phyloP scores from a whole-genome alignment of 2,888 invertebrate species.

The Pterostichus madidus region DNA sequence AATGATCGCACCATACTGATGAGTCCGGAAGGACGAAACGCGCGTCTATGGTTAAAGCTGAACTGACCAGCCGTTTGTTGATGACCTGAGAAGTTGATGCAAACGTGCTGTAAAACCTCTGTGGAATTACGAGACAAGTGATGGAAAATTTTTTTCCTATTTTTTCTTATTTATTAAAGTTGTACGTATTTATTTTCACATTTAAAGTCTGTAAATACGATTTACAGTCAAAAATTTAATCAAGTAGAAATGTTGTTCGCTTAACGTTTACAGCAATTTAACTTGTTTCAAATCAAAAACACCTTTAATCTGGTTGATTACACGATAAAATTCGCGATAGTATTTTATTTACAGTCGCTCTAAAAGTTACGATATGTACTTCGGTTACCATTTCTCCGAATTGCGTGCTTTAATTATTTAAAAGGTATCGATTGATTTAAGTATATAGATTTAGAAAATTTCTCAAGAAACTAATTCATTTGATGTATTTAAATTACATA shows the following conservation, averaged over 20 bases:
- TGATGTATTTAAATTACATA: neutral
- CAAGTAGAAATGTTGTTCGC: slow-evolving; percentile 37
- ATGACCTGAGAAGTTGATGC: no score
- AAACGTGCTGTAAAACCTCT: no score
- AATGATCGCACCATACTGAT: no score
- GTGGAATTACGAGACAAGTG: no score
- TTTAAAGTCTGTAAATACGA: neutral
- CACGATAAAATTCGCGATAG: slow-evolving; percentile 27
- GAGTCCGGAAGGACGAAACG: no score
- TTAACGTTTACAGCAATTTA: slow-evolving; percentile 33
- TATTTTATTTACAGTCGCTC: slow-evolving; percentile 42
- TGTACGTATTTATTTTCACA: no score
- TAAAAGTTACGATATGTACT: slow-evolving; percentile 51
- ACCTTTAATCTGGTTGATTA: slow-evolving; percentile 41
- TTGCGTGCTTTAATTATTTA: slow-evolving; percentile 43
- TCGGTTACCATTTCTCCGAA: slow-evolving; percentile 22
- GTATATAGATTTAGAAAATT: slow-evolving; percentile 1
- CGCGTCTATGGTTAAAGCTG: no score
- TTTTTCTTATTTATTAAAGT: no score
- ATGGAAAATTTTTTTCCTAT: no score
- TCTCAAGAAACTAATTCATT: slow-evolving; percentile 9
- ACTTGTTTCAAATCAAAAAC: slow-evolving; percentile 44
- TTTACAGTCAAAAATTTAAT: slow-evolving; percentile 39
- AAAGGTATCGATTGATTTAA: slow-evolving; percentile 32
- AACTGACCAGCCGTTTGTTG: no score